Base-by-base conservation (phyloP, 2,797 vertebrate species). In the Gymnothorax reevesii region DNA sequence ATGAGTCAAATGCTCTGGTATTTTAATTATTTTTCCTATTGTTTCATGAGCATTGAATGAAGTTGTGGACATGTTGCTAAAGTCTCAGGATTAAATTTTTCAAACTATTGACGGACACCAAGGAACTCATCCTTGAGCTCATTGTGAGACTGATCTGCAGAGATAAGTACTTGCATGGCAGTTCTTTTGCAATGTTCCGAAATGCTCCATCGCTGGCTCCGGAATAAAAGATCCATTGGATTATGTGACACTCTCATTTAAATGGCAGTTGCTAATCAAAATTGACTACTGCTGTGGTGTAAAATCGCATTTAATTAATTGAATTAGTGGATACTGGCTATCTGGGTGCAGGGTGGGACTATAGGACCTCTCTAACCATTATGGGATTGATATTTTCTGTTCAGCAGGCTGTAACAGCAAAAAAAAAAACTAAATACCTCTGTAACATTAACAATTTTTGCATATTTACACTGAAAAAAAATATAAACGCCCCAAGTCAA, bases 111-210 rank as follows among this genome's bases (percentile, higher is more conserved):
- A 91, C 88, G 89, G 86, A 86, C 92, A 90, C 92, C 92, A 89
- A 88, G 89, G 89, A 93, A 91, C 93, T 93, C 92, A 90, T 93
- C 90, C 89, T 93, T 92, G 79, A 87, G 64, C 86, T 90, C 89
- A 87, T 85, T 33, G 82, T 79, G 86, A 83, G 87, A 90, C 89
- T 88, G 83, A 1, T 92, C 80, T 86, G 82, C 87, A 90, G 89
- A 64, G 4, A 64, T 20, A 69, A 69, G 20, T 25, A n/a, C 64
- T 25, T 25, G n/a, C 7, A 69, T 25, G 20, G 64, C 64, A 66
- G 64, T 4, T 25, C 64, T n/a, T n/a, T 66, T 66, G 64, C 64
- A 66, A 6, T 25, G 25, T n/a, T 69, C 22, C 25, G 25, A 69
- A n/a, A 69, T 69, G 22, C 22, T 69, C 22, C 64, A 69, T 69